These are phyloP conservation scores for Cetonia aurata DNA, from an alignment of 2,888 invertebrate genomes.

Conservation along the genomic window DNA sequence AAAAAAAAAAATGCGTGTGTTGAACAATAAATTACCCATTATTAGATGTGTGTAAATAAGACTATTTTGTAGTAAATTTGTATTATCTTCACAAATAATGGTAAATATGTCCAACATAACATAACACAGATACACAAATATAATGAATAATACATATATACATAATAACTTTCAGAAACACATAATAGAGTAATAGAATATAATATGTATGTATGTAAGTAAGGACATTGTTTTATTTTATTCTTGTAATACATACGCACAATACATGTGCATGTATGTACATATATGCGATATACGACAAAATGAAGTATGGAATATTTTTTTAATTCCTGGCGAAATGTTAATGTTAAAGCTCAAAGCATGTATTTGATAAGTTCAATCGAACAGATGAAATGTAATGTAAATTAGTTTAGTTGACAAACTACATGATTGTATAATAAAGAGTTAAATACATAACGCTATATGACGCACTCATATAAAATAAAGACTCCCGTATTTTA, in stretches of 20 bases:
- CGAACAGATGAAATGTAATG: conserved; percentile 1
- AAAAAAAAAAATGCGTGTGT: conserved; percentile 34
- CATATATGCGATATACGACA: conserved; percentile 7
- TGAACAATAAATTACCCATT: conserved; percentile 41
- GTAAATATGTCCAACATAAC: background rate
- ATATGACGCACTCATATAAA: conserved; percentile 36
- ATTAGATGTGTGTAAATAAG: conserved; percentile 39
- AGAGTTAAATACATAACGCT: conserved; percentile 1
- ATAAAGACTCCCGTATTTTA: conserved; percentile 43
- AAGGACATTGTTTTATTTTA: no score
- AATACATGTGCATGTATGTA: background rate
- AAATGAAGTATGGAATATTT: no score
- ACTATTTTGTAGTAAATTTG: conserved; percentile 42
- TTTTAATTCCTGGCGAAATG: conserved; percentile 2
- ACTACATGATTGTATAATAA: conserved; percentile 5
- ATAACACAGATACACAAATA: conserved; percentile 3
- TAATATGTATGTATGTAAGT: no score
- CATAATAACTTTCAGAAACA: no score
- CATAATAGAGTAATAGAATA: no score
- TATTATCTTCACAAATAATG: conserved; percentile 29
- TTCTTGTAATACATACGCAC: no score
- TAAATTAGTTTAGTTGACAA: conserved; percentile 14
- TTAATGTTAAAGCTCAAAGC: conserved; percentile 26
- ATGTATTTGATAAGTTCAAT: conserved; percentile 16
- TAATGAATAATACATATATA: background rate